Evolutionary conservation across 2,797 vertebrate genomes (phyloP).

Genomic region (Acropternis orthonyx): DNA sequence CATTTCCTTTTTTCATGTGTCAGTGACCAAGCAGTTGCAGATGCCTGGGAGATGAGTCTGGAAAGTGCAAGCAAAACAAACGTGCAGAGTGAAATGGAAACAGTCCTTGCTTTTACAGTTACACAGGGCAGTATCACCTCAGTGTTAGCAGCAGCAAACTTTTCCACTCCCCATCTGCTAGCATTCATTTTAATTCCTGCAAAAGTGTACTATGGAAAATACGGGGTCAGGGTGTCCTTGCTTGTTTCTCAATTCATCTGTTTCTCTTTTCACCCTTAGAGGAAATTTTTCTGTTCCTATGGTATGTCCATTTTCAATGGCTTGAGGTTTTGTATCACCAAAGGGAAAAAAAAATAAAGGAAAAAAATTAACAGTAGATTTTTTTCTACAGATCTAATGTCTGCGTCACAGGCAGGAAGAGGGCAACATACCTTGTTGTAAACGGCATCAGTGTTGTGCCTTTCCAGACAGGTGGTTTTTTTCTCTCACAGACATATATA

Average conservation of each 20-base stretch:
- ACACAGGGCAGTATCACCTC: neutral
- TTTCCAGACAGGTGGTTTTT: neutral
- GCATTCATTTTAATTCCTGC: constrained; percentile 17
- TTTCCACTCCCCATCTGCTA: constrained; percentile 37
- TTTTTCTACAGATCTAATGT: constrained; percentile 61
- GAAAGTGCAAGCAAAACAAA: constrained; percentile 23
- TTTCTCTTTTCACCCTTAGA: neutral
- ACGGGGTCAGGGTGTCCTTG: neutral
- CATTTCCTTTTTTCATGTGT: neutral
- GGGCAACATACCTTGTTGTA: neutral
- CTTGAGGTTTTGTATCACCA: neutral
- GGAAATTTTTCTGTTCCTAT: neutral
- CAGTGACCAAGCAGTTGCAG: neutral
- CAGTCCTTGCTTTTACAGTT: neutral
- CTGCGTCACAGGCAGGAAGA: constrained; percentile 51
- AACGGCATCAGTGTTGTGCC: neutral
- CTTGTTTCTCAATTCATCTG: neutral
- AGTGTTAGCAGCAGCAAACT: neutral
- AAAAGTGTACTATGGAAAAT: constrained; percentile 11
- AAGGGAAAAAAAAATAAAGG: neutral
- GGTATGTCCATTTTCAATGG: neutral
- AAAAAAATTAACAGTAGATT: neutral
- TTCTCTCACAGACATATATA: neutral
- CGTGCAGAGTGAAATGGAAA: neutral
- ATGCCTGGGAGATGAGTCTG: neutral